Percentiles rank a stretch among this genome's conserved stretches.
Evolutionary conservation across 2,888 invertebrate species (phyloP).

Genomic region (Galerucella pusilla): DNA sequence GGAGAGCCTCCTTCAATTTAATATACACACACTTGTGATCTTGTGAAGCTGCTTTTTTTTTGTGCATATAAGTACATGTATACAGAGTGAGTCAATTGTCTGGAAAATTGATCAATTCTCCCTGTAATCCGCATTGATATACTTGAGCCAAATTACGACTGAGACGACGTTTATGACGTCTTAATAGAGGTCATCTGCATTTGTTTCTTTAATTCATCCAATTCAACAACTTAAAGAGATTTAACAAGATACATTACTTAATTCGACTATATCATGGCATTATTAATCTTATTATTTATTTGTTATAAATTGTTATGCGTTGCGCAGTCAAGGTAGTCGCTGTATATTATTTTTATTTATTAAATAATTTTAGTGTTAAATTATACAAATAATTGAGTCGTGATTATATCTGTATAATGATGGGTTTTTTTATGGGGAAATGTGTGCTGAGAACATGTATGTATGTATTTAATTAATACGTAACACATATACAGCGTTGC

Average conservation of each 20-base stretch:
- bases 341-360: background rate
- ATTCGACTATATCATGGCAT: slow-evolving; percentile 41
- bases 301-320: background rate
- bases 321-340: background rate
- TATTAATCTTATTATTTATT: slow-evolving; percentile 13
- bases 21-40: no score
- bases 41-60: no score
- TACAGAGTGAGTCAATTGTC: no score
- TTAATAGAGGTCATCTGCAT: slow-evolving; percentile 53
- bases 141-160: background rate
- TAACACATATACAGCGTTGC: no score
- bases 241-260: slow-evolving; percentile 57
- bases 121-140: no score
- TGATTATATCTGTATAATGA: no score
- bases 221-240: slow-evolving; percentile 54
- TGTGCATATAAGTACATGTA: no score
- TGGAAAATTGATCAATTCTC: no score
- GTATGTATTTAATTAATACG: no score
- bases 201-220: slow-evolving; percentile 54
- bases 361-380: background rate
- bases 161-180: slow-evolving; percentile 2
- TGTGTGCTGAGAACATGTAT: no score
- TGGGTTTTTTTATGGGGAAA: no score
- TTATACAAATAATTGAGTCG: slow-evolving; percentile 1
- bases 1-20: no score